Evolutionary conservation across 2,888 invertebrate species (phyloP), one percentile per base, ranked within the genome.

Genomic region (Malthinus seriepunctatus): DNA sequence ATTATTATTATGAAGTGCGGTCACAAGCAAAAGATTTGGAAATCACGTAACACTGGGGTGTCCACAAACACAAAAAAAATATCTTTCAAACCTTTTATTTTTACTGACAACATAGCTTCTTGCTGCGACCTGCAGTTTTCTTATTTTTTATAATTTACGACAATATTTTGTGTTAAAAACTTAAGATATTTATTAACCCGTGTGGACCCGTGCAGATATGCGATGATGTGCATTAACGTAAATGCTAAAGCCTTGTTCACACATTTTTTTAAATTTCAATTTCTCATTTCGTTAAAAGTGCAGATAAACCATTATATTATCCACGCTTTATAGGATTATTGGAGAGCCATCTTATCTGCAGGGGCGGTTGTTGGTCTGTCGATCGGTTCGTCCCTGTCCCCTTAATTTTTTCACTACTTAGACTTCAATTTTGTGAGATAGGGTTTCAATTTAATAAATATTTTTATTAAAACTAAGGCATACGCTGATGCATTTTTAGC

Each of bases 1-100:
- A 52, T 55, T 60, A 60, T 60, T 56, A 47, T 56, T 56, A 60
- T 60, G 60, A 60, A 60, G 51, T 23, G 60, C 60, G 60, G 60
- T 56, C 44, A 42, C 39, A 35, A 23, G 52, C 35, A 57, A 62
- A 58, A 51, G 57, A 54, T 46, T 51, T 54, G 48, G 32, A 55
- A 62, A 58, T 51, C 53, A 63, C 63, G 65, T 65, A 65, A 65
- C 65, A 65, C 65, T 62, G 56, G 65, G 65, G 65, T 53, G 65
- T 65, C 63, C 53, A 44, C 50, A 55, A 61, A 55, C 61, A 56
- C 55, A 57, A 59, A 62, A 65, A n/a, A 65, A 64, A 60, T 58
- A 63, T 60, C 59, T 62, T 53, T 53, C 47, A 14, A 38, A 56
- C 56, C 55, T 56, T 58, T 56, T 51, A 56, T 55, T 52, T 54